phyloP scores from a whole-genome alignment of 1,140 invertebrate genomes.

The Caerostris darwini region DNA sequence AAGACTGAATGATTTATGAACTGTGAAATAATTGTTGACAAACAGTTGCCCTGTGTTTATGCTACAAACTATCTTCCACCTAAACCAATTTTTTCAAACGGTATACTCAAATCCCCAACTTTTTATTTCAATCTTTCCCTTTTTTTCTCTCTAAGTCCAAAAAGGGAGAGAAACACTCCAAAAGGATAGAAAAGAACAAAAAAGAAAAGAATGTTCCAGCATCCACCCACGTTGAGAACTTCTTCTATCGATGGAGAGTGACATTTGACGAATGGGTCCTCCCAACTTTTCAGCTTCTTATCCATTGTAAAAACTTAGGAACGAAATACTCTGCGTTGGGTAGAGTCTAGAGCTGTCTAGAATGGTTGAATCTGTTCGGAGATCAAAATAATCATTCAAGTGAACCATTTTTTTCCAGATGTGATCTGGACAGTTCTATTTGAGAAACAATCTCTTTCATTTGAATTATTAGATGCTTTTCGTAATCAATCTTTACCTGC shows the following conservation, averaged over 20 bases:
- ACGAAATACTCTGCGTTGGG: neutral
- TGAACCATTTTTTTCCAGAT: neutral
- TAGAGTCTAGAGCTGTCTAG: neutral
- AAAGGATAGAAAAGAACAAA: no score
- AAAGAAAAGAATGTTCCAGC: no score
- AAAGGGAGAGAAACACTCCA: no score
- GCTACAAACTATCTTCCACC: no score
- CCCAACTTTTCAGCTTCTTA: constrained; percentile 32
- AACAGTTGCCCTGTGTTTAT: no score
- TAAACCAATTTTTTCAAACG: no score
- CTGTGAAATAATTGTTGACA: no score
- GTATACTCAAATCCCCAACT: no score
- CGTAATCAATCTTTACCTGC: neutral
- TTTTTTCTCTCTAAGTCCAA: no score
- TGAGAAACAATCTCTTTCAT: neutral
- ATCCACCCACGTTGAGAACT: constrained; percentile 1
- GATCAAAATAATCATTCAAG: constrained; percentile 4
- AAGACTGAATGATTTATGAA: no score
- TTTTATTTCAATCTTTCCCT: no score
- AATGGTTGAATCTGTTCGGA: neutral
- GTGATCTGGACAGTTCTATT: neutral
- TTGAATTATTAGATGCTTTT: neutral
- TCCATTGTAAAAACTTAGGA: constrained; percentile 16
- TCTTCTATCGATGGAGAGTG: constrained; percentile 23
- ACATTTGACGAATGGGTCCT: constrained; percentile 43